These are phyloP conservation scores for Erebia aethiops DNA, from an alignment of 2,888 invertebrate species.

Conservation along the genomic window DNA sequence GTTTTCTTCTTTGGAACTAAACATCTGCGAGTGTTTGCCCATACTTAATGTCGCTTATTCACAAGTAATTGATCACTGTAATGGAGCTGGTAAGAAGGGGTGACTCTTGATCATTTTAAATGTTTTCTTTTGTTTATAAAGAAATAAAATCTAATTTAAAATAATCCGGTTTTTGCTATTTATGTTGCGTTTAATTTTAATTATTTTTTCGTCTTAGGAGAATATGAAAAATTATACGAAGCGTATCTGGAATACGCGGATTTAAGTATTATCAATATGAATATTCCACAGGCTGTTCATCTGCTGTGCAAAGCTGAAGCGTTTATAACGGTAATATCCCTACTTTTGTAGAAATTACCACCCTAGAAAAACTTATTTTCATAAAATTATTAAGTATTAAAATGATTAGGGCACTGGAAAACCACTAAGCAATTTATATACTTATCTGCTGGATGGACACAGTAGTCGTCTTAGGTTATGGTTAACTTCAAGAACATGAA, in stretches of 20 bases:
- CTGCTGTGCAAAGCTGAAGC: slow-evolving; percentile 77
- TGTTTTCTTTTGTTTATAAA: not conserved
- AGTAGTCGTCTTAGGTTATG: too few species aligned
- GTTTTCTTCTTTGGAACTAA: slow-evolving; percentile 77
- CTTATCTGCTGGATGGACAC: too few species aligned
- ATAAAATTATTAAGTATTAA: too few species aligned
- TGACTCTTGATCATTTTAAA: too few species aligned
- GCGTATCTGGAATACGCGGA: slow-evolving; percentile 83
- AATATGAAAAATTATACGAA: slow-evolving; percentile 74
- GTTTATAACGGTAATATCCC: slow-evolving; percentile 58
- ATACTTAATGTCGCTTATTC: slow-evolving; percentile 83
- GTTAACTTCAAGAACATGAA: too few species aligned
- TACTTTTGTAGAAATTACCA: too few species aligned
- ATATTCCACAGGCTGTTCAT: slow-evolving; percentile 82
- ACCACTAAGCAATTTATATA: too few species aligned
- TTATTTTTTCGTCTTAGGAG: slow-evolving; percentile 53
- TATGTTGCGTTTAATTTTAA: not conserved
- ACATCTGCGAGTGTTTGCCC: slow-evolving; percentile 82
- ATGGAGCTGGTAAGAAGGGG: slow-evolving; percentile 77
- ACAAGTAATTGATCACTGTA: slow-evolving; percentile 84
- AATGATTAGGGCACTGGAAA: too few species aligned
- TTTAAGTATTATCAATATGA: slow-evolving; percentile 78
- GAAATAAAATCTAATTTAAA: not conserved
- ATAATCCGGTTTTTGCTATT: too few species aligned
- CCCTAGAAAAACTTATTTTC: too few species aligned